phyloP scores from a whole-genome alignment of 1,140 invertebrate genomes.

The Hypothenemus hampei region DNA sequence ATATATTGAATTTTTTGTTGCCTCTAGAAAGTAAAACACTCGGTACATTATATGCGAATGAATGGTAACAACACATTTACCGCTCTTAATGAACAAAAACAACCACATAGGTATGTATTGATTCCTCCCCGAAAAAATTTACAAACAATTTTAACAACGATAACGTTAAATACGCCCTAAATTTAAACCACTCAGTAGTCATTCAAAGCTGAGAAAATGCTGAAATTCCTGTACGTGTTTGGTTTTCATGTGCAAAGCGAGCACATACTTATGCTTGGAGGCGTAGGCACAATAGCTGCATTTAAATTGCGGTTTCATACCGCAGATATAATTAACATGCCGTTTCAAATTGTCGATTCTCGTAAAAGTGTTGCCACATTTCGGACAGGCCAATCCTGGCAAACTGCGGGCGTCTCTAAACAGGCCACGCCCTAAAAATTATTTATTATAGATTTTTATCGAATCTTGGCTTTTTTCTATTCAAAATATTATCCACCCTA shows the following conservation, averaged over 20 bases:
- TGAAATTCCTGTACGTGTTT: conserved; percentile 23
- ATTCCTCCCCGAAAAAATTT: too few relatives aligned
- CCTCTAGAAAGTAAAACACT: too few relatives aligned
- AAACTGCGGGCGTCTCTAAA: conserved; percentile 1
- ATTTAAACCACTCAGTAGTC: too few relatives aligned
- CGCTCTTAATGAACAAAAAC: too few relatives aligned
- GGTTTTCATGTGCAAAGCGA: conserved; percentile 34
- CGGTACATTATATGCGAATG: too few relatives aligned
- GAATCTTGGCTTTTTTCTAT: not conserved
- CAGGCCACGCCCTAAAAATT: conserved; percentile 4
- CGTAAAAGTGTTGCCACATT: conserved; percentile 35
- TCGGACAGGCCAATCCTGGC: conserved; percentile 23
- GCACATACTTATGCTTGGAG: conserved; percentile 43
- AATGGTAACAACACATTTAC: too few relatives aligned
- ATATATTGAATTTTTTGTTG: too few relatives aligned
- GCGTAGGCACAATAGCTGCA: conserved; percentile 49
- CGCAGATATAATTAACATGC: conserved; percentile 71
- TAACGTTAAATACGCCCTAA: too few relatives aligned
- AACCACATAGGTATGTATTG: too few relatives aligned
- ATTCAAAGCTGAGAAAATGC: conserved; percentile 7
- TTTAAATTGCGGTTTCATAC: conserved; percentile 51
- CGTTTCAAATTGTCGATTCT: conserved; percentile 46
- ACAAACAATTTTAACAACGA: too few relatives aligned
- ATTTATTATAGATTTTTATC: not conserved
- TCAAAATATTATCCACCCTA: not conserved